Evolutionary conservation across 2,113 vertebrate species (phyloP).

Genomic region (Acinonyx jubatus): DNA sequence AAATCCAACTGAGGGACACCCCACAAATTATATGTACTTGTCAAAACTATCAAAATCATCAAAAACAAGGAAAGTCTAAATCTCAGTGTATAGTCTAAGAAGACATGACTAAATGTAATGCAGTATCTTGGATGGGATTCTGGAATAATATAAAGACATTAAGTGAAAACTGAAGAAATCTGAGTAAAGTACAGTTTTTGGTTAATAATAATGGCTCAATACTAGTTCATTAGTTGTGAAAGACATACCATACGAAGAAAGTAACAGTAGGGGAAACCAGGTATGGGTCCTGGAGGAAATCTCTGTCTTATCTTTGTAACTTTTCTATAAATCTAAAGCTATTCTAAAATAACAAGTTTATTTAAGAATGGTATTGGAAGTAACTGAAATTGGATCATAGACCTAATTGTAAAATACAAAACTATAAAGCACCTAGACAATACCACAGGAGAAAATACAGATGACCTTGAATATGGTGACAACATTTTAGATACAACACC

Average conservation of each 20-base stretch:
- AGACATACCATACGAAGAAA: neutral
- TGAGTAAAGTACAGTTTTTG: neutral
- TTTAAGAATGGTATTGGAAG: neutral
- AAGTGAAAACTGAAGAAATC: neutral
- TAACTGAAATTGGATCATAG: neutral
- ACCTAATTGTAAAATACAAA: neutral
- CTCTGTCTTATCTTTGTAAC: neutral
- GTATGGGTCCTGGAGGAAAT: neutral
- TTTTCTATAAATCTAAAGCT: slow-evolving; percentile 11
- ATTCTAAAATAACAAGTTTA: neutral
- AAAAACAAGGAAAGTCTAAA: neutral
- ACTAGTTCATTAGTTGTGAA: neutral
- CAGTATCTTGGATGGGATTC: neutral
- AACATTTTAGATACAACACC: neutral
- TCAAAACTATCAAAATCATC: neutral
- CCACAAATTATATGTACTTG: neutral
- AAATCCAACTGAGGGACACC: neutral
- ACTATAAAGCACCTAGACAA: neutral
- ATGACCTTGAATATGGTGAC: neutral
- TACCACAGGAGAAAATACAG: neutral
- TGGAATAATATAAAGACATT: neutral
- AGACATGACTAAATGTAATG: neutral
- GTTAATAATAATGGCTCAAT: neutral
- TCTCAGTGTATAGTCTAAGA: neutral
- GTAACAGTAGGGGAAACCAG: neutral